Base-by-base conservation (phyloP, 2,113 vertebrate genomes). In the Nestor notabilis region DNA sequence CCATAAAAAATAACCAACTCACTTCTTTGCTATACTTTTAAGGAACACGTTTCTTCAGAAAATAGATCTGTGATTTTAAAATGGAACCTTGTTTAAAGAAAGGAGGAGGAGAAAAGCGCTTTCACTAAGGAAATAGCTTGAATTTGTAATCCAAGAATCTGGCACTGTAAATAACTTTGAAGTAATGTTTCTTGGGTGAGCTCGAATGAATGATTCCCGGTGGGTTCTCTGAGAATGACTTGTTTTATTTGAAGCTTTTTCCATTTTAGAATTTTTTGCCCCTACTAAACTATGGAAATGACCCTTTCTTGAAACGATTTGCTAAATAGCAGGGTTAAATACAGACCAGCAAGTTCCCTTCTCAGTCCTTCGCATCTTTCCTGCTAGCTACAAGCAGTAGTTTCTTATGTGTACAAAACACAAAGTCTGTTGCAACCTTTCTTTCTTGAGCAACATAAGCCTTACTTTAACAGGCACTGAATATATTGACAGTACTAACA, bases 281-380 rank as follows among this genome's bases (percentile, higher is more conserved):
- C 33, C 91, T 87, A 78, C 74, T 94, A 97, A 97, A 95, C 92
- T 82, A 60, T 89, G 52, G 91, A 97, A 97, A 96, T 79, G 10
- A 92, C 41, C 63, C 18, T 76, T 87, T 72, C 56, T 87, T 79
- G 56, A 64, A 81, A n/a, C 0, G 11, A 68, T 93, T 93, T 87
- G 79, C 71, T 92, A 63, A 92, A 83, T 16, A 74, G 15, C 23
- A 27, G 1, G 2, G 52, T 79, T 93, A 90, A 90, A 90, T 70
- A 66, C 39, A 83, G 76, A 58, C 10, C 35, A 82, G 19, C 10
- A 52, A 85, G 49, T 84, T 94, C 79, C 52, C 27, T 39, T 83
- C 79, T 90, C 43, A 71, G 58, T 47, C 50, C 15, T 74, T 81
- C 87, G 60, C 2, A 4, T 60, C 70, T 43, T 50, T 94, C 55